phyloP scores from a whole-genome alignment of 2,888 invertebrate species.

The Orthosia gracilis region DNA sequence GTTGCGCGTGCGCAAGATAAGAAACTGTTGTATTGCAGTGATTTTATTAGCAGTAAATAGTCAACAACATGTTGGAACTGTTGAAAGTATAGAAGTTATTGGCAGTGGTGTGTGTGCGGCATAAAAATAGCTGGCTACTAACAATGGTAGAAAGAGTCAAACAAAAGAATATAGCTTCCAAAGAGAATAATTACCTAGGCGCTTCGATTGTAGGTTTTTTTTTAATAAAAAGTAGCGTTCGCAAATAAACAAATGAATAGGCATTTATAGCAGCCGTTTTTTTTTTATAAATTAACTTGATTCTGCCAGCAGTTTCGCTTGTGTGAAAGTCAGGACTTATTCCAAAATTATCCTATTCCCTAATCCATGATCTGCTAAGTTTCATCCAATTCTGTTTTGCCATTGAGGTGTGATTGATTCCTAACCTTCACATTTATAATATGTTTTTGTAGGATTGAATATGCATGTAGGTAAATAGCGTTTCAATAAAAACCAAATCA shows the following conservation, averaged over 20 bases:
- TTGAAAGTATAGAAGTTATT: constrained; percentile 1
- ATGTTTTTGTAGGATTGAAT: no score
- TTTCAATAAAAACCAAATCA: constrained; percentile 14
- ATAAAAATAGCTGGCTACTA: constrained; percentile 32
- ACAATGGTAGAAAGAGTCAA: constrained; percentile 42
- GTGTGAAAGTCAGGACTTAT: not conserved
- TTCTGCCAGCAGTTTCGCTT: not conserved
- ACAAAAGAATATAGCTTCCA: constrained; percentile 41
- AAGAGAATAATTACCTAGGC: constrained; percentile 13
- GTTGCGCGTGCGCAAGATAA: constrained; percentile 35
- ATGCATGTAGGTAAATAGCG: not conserved
- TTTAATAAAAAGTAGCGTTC: not conserved
- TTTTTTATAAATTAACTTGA: not conserved
- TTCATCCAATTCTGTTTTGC: no score
- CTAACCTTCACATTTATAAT: no score
- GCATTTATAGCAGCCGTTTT: not conserved
- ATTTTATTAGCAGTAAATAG: constrained; percentile 20
- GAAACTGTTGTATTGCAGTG: constrained; percentile 34
- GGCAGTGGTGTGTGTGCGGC: not conserved
- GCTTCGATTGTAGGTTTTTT: not conserved
- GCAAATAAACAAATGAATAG: not conserved
- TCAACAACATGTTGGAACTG: not conserved
- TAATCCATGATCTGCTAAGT: no score
- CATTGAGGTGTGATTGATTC: no score
- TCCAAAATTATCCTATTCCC: not conserved